Conservation (phyloP, 2,113 vertebrate species). For the Crotalus helleri region DNA sequence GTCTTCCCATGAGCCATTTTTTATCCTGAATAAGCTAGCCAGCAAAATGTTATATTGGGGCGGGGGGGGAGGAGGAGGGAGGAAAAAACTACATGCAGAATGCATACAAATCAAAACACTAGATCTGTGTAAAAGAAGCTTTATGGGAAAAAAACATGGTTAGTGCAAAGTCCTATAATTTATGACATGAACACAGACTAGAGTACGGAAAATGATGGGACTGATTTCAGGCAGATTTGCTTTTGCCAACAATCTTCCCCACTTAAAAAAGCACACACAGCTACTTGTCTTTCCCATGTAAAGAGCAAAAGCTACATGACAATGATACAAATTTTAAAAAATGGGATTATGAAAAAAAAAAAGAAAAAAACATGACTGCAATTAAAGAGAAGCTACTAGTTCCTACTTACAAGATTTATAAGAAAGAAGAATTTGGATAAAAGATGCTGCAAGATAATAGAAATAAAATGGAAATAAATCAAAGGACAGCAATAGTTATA, state of each 20-base stretch:
- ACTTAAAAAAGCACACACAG: slow-evolving; percentile 84
- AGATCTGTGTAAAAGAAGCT: slow-evolving; percentile 79
- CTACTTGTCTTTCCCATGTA: slow-evolving; percentile 75
- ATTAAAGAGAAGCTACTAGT: slow-evolving; percentile 93
- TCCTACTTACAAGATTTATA: slow-evolving; percentile 99
- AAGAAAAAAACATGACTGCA: slow-evolving; percentile 84
- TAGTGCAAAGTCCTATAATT: slow-evolving; percentile 83
- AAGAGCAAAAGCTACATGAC: slow-evolving; percentile 81
- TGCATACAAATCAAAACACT: slow-evolving; percentile 81
- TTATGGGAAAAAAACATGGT: slow-evolving; percentile 74
- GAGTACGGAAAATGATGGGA: slow-evolving; percentile 85
- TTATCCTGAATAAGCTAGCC: slow-evolving; percentile 72
- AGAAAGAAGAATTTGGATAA: slow-evolving; percentile 99
- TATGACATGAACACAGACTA: slow-evolving; percentile 85
- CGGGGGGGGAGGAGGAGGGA: not conserved
- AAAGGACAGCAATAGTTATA: slow-evolving; percentile 96
- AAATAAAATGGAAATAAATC: slow-evolving; percentile 99
- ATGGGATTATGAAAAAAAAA: slow-evolving; percentile 71
- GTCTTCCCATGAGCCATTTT: slow-evolving; percentile 83
- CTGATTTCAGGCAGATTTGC: slow-evolving; percentile 85
- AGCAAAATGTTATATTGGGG: slow-evolving; percentile 71
- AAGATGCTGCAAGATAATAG: slow-evolving; percentile 99
- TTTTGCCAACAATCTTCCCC: slow-evolving; percentile 86
- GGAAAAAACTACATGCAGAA: slow-evolving; percentile 80
- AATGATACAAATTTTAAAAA: slow-evolving; percentile 73